Conservation (phyloP, 1,140 invertebrate species). For the Hypsibius dujardini region DNA sequence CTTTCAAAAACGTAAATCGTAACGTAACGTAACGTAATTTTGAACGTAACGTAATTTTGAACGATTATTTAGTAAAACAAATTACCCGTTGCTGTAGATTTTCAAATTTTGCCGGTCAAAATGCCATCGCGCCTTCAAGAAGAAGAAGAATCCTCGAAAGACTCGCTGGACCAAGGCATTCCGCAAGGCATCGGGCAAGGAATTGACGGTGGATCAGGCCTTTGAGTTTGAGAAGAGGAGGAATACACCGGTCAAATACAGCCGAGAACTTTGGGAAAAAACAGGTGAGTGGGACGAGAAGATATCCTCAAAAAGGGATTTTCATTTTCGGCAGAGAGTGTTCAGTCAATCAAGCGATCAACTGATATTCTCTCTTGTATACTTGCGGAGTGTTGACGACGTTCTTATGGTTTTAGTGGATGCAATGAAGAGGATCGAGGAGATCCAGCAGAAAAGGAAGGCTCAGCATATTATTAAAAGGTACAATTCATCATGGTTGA, state of each 20-base stretch:
- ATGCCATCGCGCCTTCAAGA: conserved; percentile 94
- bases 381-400: too few species aligned
- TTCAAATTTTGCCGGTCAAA: conserved; percentile 97
- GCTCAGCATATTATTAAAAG: conserved; percentile 55
- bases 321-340: conserved; percentile 19
- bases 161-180: conserved; percentile 96
- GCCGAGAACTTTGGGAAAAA: conserved; percentile 74
- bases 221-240: conserved; percentile 92
- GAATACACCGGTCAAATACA: conserved; percentile 80
- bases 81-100: conserved; percentile 44
- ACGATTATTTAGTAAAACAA: conserved; percentile 17
- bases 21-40: neutral
- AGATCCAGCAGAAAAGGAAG: conserved; percentile 64
- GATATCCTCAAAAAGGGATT: neutral
- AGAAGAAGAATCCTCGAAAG: conserved; percentile 97
- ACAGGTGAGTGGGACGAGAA: conserved; percentile 39
- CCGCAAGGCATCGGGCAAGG: conserved; percentile 85
- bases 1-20: neutral
- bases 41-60: neutral
- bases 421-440: conserved; percentile 74
- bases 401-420: conserved; percentile 42
- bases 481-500: conserved; percentile 24
- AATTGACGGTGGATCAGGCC: conserved; percentile 79
- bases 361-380: too few species aligned
- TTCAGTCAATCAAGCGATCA: neutral